Conservation (phyloP, 2,888 invertebrate genomes). For the Thymelicus sylvestris region DNA sequence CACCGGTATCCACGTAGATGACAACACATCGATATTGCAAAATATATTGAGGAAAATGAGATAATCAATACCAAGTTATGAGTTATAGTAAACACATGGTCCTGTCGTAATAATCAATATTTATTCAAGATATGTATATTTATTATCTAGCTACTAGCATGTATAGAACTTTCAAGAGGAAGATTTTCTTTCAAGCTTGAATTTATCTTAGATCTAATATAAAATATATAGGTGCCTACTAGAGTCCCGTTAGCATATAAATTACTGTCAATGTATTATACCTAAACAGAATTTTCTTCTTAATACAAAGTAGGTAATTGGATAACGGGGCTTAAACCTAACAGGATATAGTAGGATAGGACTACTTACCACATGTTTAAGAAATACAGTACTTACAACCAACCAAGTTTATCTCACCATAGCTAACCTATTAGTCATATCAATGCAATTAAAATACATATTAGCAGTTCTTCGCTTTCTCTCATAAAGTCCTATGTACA, state of each 20-base stretch:
- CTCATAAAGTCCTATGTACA: slow-evolving; percentile 63
- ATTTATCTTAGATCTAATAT: too few species aligned
- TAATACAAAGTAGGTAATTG: too few species aligned
- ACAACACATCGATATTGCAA: background rate
- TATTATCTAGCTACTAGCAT: background rate
- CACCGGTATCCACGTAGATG: too few species aligned
- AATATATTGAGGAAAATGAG: slow-evolving; percentile 2
- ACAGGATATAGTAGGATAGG: too few species aligned
- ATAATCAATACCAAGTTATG: background rate
- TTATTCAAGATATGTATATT: background rate
- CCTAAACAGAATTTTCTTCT: too few species aligned
- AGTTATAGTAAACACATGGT: background rate
- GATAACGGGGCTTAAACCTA: too few species aligned
- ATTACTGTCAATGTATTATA: too few species aligned
- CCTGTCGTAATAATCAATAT: slow-evolving; percentile 1
- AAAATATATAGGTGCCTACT: too few species aligned
- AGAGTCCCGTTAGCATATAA: too few species aligned
- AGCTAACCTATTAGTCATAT: slow-evolving; percentile 38
- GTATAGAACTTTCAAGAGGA: background rate
- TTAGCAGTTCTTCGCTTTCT: slow-evolving; percentile 52
- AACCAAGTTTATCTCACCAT: slow-evolving; percentile 6
- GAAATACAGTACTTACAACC: too few species aligned
- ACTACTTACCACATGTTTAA: too few species aligned
- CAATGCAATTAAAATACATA: slow-evolving; percentile 51
- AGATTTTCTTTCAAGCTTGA: too few species aligned